phyloP scores from a whole-genome alignment of 2,113 vertebrate genomes.

The Ptilorrhoa leucosticta region DNA sequence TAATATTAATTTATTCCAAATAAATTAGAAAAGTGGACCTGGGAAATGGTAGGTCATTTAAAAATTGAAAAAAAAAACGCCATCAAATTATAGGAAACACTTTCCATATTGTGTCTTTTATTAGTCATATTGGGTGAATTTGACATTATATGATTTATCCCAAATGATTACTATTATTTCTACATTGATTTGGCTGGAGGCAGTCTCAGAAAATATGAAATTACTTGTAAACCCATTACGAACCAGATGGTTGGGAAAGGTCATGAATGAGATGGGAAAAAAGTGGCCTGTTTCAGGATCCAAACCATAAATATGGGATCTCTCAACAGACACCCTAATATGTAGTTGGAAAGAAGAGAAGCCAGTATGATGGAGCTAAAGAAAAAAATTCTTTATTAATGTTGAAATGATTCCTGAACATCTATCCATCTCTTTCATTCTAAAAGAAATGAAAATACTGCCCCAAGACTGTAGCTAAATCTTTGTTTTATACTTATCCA shows the following conservation, averaged over 20 bases:
- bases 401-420: not conserved
- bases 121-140: not conserved
- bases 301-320: conserved; percentile 3
- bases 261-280: not conserved
- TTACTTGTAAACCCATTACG: not conserved
- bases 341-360: not conserved
- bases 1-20: not conserved
- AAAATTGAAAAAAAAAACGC: not conserved
- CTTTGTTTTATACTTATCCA: conserved; percentile 9
- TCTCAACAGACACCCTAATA: not conserved
- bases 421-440: not conserved
- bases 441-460: not conserved
- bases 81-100: not conserved
- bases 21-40: not conserved
- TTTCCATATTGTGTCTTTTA: not conserved
- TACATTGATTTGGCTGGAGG: not conserved
- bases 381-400: not conserved
- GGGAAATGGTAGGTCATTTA: not conserved
- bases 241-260: not conserved
- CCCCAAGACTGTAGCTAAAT: not conserved
- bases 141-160: not conserved
- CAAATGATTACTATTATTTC: conserved; percentile 23
- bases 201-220: not conserved
- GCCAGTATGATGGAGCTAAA: not conserved
- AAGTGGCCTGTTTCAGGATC: not conserved